Percentiles rank a stretch among this genome's conserved stretches.
Conservation (phyloP, 2,797 vertebrate genomes). For the Falco columbarius region DNA sequence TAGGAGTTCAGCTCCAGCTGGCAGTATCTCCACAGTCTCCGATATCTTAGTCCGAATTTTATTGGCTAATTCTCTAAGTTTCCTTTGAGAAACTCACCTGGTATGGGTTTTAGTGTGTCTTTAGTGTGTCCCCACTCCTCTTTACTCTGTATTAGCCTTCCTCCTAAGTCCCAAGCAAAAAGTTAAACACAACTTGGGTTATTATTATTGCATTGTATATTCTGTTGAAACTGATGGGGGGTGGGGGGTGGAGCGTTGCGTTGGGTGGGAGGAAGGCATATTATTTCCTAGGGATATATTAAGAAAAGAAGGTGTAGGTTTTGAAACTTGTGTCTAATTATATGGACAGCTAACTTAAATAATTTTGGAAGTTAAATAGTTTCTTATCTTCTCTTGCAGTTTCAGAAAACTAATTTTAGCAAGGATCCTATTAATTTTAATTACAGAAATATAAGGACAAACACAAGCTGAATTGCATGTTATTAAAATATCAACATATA, state of each 20-base stretch:
- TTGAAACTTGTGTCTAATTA: not conserved
- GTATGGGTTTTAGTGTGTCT: not conserved
- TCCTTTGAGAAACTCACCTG: not conserved
- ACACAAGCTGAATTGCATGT: accelerated
- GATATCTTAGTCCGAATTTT: not conserved
- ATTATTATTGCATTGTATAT: not conserved
- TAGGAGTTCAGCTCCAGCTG: not conserved
- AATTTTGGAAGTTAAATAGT: too few relatives aligned
- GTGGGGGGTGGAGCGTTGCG: too few relatives aligned
- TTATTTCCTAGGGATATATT: not conserved
- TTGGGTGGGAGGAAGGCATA: not conserved
- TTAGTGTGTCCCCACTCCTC: not conserved
- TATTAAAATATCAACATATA: not conserved
- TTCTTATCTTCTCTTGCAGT: not conserved
- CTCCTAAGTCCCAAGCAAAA: not conserved
- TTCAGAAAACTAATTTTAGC: not conserved
- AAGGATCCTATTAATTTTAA: not conserved
- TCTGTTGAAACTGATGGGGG: not conserved
- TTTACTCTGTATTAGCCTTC: not conserved
- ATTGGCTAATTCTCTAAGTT: not conserved
- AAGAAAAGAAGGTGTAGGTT: not conserved
- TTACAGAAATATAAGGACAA: not conserved
- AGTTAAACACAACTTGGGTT: not conserved
- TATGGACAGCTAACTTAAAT: not conserved
- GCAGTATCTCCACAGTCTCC: not conserved